These are phyloP conservation scores for Sebastes diploproa DNA, from an alignment of 2,797 vertebrate genomes.

Conservation along the genomic window DNA sequence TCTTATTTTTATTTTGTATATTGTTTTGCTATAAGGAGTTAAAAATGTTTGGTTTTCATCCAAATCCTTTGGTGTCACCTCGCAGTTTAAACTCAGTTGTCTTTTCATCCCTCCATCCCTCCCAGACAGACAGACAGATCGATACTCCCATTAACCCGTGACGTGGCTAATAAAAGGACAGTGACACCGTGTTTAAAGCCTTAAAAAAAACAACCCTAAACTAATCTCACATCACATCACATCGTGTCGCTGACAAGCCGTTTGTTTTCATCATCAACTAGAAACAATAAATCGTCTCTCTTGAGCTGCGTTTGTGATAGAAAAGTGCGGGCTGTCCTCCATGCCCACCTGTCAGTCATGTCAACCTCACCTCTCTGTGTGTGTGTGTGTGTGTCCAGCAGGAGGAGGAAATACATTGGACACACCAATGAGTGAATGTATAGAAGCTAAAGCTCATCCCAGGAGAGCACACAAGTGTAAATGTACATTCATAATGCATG, in stretches of 20 bases:
- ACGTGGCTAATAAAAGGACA: conserved; percentile 71
- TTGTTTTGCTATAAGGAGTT: not conserved
- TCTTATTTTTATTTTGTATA: not conserved
- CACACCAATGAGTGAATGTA: conserved; percentile 56
- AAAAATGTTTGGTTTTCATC: not conserved
- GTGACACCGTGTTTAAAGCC: conserved; percentile 58
- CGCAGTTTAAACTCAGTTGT: conserved; percentile 39
- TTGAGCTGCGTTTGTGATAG: not conserved
- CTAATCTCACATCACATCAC: conserved; percentile 20
- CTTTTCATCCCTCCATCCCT: not conserved
- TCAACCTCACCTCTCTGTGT: not conserved
- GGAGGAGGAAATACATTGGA: conserved; percentile 63
- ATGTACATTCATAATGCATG: conserved; percentile 71
- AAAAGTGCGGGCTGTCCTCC: not conserved
- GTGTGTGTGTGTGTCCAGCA: conserved; percentile 16
- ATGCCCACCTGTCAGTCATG: conserved; percentile 34
- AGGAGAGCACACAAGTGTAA: conserved; percentile 56
- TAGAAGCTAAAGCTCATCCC: conserved; percentile 53
- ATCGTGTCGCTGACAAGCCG: conserved; percentile 35
- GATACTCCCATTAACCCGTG: conserved; percentile 74
- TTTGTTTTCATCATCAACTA: conserved; percentile 26
- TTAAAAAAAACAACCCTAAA: conserved; percentile 18
- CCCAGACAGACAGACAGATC: conserved; percentile 61
- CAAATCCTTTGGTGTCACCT: conserved; percentile 17
- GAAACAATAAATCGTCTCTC: not conserved